Evolutionary conservation across 2,888 invertebrate genomes (phyloP).

Genomic region (Loripinus fragilis): DNA sequence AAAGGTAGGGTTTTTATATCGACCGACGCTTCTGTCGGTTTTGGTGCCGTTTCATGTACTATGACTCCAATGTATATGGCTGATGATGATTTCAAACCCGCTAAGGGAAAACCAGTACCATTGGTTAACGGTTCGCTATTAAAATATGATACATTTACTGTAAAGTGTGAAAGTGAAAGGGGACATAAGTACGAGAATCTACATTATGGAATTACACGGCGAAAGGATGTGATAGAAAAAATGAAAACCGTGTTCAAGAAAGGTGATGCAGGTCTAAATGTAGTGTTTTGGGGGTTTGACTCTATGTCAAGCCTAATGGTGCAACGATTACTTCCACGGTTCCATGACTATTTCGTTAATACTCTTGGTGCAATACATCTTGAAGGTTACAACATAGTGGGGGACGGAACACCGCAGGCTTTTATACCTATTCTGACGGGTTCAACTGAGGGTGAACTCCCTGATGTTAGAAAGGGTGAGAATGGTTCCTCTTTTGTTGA

Average conservation of each 20-base stretch:
- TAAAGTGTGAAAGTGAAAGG: slow-evolving; percentile 70
- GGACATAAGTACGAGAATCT: slow-evolving; percentile 87
- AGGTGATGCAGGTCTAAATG: slow-evolving; percentile 85
- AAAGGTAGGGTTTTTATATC: slow-evolving; percentile 87
- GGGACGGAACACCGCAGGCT: slow-evolving; percentile 86
- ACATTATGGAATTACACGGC: slow-evolving; percentile 85
- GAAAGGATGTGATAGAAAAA: slow-evolving; percentile 19
- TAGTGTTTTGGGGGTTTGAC: slow-evolving; percentile 94
- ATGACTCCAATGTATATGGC: slow-evolving; percentile 84
- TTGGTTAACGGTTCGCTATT: slow-evolving; percentile 60
- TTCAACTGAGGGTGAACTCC: slow-evolving; percentile 90
- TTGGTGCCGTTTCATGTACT: slow-evolving; percentile 84
- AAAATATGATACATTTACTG: slow-evolving; percentile 75
- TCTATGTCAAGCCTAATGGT: slow-evolving; percentile 91
- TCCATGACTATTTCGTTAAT: slow-evolving; percentile 72
- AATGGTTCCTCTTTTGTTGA: slow-evolving; percentile 88
- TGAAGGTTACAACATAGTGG: slow-evolving; percentile 85
- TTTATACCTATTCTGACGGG: slow-evolving; percentile 94
- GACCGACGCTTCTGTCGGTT: slow-evolving; percentile 83
- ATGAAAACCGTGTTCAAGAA: background rate
- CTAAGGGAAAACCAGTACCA: background rate
- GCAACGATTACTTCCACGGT: slow-evolving; percentile 75
- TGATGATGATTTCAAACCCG: background rate
- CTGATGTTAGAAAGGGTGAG: slow-evolving; percentile 90
- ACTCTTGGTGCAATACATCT: slow-evolving; percentile 85